A percentile compares a stretch with the other conserved stretches of the same genome.
Conservation (phyloP, 2,113 vertebrate species). For the cat (Felis catus) region F.catus_Fca126_mat1.0 CM031415.1:78869501-78870000, state of each 20-base stretch:
- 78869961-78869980: neutral
- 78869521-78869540: neutral
- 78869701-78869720: neutral
- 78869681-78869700: neutral
- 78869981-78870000: neutral
- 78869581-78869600: rapidly evolving
- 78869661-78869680: no score
- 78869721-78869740: neutral
- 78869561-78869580: neutral
- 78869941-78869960: no score
- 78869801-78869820: no score
- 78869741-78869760: neutral
- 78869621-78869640: neutral
- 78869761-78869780: no score
- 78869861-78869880: no score
- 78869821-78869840: no score
- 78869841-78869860: no score
- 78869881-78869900: no score
- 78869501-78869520: neutral
- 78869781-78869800: no score
- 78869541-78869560: neutral
- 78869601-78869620: neutral
- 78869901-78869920: no score
- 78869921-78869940: no score
- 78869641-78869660: neutral